Evolutionary conservation across 2,113 vertebrate genomes (phyloP), one percentile per base, ranked within the genome.

Genomic region (Coreoperca whiteheadi): DNA sequence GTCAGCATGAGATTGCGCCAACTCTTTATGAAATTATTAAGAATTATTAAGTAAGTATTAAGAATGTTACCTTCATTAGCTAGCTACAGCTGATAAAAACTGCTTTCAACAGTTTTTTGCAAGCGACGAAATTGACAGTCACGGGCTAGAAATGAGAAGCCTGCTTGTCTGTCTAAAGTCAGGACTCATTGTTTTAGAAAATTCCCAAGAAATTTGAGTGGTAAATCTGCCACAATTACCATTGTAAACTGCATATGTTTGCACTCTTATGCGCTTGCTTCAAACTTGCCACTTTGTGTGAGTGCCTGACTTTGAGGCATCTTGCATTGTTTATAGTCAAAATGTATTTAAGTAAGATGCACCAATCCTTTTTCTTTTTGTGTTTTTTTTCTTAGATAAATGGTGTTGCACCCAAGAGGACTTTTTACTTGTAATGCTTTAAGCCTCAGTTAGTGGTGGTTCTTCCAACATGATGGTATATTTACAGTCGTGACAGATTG

Each of bases 401-500:
- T 70, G 12, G 53, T 43, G 32, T 4, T 23, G 67, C 48, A 51
- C n/a, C 9, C n/a, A 9, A 18, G 18, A 28, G 12, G 23, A 30
- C 25, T 46, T 63, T 75, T 57, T 21, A 67, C 3, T 32, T 69
- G 28, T 50, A 34, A 50, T 57, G 6, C 18, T 59, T 63, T 3
- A 74, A 59, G 21, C 67, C 39, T 75, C 56, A 25, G 46, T 63
- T 25, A 50, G 59, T 23, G 8, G 48, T 57, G 53, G 21, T 7
- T 74, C 53, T 57, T 67, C 53, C 54, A 64, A 51, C 59, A 34
- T 70, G 41, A 72, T 65, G 53, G 18, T 61, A 39, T 88, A 67
- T 86, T 86, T 79, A 74, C 60, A 61, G 64, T 21, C 50, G 25
- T 66, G 77, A 75, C 87, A 90, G 85, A 81, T 63, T 87, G 82